These are phyloP conservation scores for Drosophila melanica DNA, from an alignment of 1,140 invertebrate species.

Conservation along the genomic window DNA sequence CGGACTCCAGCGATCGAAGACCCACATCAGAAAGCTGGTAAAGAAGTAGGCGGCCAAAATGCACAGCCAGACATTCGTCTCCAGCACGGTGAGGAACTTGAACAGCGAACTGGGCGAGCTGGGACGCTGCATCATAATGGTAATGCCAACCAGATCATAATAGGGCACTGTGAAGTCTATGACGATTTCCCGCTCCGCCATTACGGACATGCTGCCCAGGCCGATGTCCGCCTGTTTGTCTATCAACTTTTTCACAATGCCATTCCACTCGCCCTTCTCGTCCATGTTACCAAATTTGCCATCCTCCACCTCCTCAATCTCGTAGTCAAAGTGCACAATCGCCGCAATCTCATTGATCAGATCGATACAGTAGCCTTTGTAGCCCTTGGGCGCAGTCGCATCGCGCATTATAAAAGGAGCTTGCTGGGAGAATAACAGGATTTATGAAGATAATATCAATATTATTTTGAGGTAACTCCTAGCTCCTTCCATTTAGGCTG, in stretches of 20 bases:
- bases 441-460: neutral
- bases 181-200: conserved; percentile 97
- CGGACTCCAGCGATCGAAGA: conserved; percentile 98
- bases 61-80: conserved; percentile 98
- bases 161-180: conserved; percentile 98
- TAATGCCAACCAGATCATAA: conserved; percentile 97
- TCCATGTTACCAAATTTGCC: conserved; percentile 93
- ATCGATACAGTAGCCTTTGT: conserved; percentile 96
- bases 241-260: conserved; percentile 95
- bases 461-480: no score
- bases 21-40: conserved; percentile 96
- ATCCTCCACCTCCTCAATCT: conserved; percentile 91
- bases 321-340: conserved; percentile 95
- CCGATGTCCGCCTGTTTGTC: conserved; percentile 96
- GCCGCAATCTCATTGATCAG: conserved; percentile 93
- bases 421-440: conserved; percentile 86
- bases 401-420: conserved; percentile 94
- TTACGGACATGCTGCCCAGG: conserved; percentile 93
- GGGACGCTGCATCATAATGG: conserved; percentile 89
- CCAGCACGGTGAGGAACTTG: conserved; percentile 98
- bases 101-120: conserved; percentile 93
- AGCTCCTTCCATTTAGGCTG: neutral
- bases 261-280: conserved; percentile 94
- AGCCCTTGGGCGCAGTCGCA: conserved; percentile 87
- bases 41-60: conserved; percentile 98